phyloP scores from a whole-genome alignment of 2,113 vertebrate species.

The Colinus virginianus region DNA sequence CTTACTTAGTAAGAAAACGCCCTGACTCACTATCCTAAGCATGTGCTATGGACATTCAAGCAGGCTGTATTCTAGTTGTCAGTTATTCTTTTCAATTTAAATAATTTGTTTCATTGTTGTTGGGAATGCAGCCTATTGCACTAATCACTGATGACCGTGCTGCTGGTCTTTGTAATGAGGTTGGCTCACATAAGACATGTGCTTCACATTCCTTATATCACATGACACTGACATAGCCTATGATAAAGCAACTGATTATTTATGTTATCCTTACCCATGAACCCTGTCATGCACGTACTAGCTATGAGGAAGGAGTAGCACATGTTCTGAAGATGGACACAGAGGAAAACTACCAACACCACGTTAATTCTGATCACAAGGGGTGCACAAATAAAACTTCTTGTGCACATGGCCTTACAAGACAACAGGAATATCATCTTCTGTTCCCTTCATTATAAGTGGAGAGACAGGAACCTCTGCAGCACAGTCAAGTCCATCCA shows the following conservation, averaged over 20 bases:
- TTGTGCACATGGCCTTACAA: rapidly evolving
- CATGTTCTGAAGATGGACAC: not conserved
- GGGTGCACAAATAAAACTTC: not conserved
- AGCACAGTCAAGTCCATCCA: not conserved
- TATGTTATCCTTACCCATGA: not conserved
- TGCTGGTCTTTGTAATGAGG: not conserved
- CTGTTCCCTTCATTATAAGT: not conserved
- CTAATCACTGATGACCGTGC: not conserved
- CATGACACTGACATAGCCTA: not conserved
- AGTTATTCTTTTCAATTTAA: not conserved
- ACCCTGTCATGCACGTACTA: not conserved
- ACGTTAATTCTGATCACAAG: not conserved
- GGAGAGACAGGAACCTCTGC: not conserved
- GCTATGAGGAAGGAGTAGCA: not conserved
- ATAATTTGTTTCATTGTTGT: not conserved
- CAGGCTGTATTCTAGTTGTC: not conserved
- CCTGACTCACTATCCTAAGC: not conserved
- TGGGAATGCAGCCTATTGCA: not conserved
- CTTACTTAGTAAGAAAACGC: not conserved
- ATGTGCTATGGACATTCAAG: not conserved
- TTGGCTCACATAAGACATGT: not conserved
- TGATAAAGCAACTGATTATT: not conserved
- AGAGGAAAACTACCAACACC: not conserved
- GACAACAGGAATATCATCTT: not conserved
- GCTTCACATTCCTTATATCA: not conserved